Percentiles rank a stretch among this genome's conserved stretches.
Evolutionary conservation across 2,888 invertebrate genomes (phyloP).

Genomic region (Drosophila meridionalis): DNA sequence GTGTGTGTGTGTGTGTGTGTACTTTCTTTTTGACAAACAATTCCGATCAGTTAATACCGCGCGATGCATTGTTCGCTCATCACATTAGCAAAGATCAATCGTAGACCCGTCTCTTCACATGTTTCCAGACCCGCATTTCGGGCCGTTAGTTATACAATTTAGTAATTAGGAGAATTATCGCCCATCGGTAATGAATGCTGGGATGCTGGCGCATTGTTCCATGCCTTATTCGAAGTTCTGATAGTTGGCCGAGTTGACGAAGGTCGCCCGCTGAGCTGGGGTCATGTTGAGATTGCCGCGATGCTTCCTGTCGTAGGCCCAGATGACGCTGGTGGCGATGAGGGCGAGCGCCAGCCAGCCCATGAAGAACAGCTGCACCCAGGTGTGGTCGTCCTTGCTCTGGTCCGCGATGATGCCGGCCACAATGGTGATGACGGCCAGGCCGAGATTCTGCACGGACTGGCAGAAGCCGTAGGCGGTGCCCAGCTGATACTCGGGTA

Average conservation of each 20-base stretch:
- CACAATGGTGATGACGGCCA: conserved; percentile 93
- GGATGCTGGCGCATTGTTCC: background rate
- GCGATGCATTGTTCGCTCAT: conserved; percentile 69
- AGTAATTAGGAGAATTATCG: background rate
- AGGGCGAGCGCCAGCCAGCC: conserved; percentile 92
- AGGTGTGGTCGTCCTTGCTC: conserved; percentile 90
- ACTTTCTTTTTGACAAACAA: conserved; percentile 42
- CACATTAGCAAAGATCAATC: conserved; percentile 60
- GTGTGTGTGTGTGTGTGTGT: conserved; percentile 15
- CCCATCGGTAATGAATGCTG: no score
- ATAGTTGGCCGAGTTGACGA: conserved; percentile 51
- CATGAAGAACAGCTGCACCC: conserved; percentile 97
- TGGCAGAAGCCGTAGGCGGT: conserved; percentile 99
- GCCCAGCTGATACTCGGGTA: conserved; percentile 96
- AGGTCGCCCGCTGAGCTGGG: conserved; percentile 86
- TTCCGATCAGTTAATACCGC: conserved; percentile 67
- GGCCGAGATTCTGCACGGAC: conserved; percentile 96
- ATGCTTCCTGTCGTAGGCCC: conserved; percentile 89
- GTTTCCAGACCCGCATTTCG: conserved; percentile 18
- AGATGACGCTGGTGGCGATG: conserved; percentile 90
- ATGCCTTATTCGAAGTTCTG: conserved; percentile 66
- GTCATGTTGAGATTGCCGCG: conserved; percentile 91
- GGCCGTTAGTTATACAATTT: background rate
- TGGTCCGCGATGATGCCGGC: conserved; percentile 95
- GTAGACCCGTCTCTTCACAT: conserved; percentile 4